phyloP scores from a whole-genome alignment of 2,113 vertebrate genomes.

The Oryzias celebensis region DNA sequence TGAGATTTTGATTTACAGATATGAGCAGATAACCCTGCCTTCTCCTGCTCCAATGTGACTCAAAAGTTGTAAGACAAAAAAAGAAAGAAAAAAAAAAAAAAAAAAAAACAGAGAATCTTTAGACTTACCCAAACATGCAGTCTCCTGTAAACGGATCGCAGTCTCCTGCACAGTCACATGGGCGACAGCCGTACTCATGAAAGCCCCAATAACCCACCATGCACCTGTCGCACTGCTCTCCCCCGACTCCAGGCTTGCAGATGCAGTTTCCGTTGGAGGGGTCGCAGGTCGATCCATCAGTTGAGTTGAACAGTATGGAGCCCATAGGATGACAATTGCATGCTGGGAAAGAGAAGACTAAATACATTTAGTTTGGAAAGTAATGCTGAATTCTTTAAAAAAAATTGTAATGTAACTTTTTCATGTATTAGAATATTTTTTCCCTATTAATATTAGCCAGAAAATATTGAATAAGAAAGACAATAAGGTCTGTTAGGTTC shows the following conservation, averaged over 20 bases:
- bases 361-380: not conserved
- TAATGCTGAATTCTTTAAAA: not conserved
- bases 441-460: not conserved
- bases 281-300: slow-evolving; percentile 79
- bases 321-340: slow-evolving; percentile 90
- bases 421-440: too few species aligned
- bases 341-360: slow-evolving; percentile 63
- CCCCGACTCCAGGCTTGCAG: slow-evolving; percentile 92
- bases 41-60: too few species aligned
- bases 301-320: slow-evolving; percentile 79
- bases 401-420: too few species aligned
- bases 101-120: not conserved
- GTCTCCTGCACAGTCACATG: slow-evolving; percentile 89
- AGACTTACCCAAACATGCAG: slow-evolving; percentile 84
- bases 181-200: slow-evolving; percentile 86
- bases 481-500: slow-evolving; percentile 22
- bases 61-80: too few species aligned
- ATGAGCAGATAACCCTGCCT: not conserved
- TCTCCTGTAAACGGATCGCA: slow-evolving; percentile 90
- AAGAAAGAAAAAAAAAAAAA: too few species aligned
- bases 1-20: not conserved
- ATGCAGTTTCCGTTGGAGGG: slow-evolving; percentile 89
- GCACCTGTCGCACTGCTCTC: slow-evolving; percentile 87
- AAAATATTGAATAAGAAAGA: not conserved
- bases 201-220: slow-evolving; percentile 97